Evolutionary conservation across 2,113 vertebrate species (phyloP).

Genomic region (Sylvietta virens): DNA sequence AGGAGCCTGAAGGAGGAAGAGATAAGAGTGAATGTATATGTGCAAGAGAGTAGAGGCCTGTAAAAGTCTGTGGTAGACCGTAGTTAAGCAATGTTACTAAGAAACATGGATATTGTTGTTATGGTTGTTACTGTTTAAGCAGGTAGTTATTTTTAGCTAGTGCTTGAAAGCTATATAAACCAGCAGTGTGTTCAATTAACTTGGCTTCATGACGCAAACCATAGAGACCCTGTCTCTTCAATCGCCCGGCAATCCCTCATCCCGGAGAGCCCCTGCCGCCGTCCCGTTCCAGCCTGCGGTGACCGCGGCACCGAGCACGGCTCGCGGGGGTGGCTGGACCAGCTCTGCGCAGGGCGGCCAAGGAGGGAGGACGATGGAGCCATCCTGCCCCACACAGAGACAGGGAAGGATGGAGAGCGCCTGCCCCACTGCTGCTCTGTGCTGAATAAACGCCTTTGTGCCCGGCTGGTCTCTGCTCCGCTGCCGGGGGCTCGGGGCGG

Average conservation of each 20-base stretch:
- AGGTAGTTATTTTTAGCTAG: background rate
- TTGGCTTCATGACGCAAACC: background rate
- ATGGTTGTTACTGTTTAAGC: no score
- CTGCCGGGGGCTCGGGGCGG: background rate
- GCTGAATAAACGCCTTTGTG: background rate
- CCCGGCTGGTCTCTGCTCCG: background rate
- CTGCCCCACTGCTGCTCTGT: background rate
- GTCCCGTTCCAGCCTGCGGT: background rate
- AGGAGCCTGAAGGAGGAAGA: no score
- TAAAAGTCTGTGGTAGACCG: no score
- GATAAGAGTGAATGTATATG: no score
- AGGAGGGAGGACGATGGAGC: background rate
- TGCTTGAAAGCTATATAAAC: background rate
- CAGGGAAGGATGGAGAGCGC: background rate
- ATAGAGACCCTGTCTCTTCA: background rate
- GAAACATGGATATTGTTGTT: no score
- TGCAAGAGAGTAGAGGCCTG: no score
- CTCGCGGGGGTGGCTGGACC: background rate
- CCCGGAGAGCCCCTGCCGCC: no score
- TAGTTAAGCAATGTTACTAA: no score
- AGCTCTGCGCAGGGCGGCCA: accelerated
- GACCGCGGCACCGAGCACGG: background rate
- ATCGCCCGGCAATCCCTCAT: background rate
- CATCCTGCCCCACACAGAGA: background rate
- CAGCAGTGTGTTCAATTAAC: background rate